These are phyloP conservation scores for Xestia xanthographa DNA, from an alignment of 2,888 invertebrate species.

Conservation along the genomic window DNA sequence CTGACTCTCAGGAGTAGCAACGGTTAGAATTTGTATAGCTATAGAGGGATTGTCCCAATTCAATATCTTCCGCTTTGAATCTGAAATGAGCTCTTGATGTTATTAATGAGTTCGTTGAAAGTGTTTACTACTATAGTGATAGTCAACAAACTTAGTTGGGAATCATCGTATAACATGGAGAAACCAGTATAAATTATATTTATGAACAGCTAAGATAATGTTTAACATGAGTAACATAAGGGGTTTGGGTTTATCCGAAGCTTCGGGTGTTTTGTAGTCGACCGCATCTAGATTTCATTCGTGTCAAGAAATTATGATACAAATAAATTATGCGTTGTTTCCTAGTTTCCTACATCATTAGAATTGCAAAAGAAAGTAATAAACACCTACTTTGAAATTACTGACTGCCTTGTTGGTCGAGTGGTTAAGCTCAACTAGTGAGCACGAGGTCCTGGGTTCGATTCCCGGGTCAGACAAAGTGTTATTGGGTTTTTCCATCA, in stretches of 20 bases:
- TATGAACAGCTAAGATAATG: neutral
- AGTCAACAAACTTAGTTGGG: constrained; percentile 15
- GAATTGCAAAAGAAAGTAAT: constrained; percentile 10
- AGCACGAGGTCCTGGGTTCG: too few species aligned
- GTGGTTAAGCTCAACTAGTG: too few species aligned
- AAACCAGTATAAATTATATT: constrained; percentile 20
- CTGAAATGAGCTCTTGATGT: neutral
- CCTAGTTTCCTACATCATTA: neutral
- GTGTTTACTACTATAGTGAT: constrained; percentile 5
- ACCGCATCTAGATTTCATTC: neutral
- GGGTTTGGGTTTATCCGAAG: constrained; percentile 1
- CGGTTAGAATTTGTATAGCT: neutral
- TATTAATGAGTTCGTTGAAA: neutral
- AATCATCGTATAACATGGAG: neutral
- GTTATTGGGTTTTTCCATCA: too few species aligned
- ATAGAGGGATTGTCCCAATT: neutral
- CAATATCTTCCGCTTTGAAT: neutral
- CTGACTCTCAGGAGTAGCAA: neutral
- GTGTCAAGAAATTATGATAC: neutral
- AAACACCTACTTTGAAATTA: neutral
- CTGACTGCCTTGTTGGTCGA: too few species aligned
- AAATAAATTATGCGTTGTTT: neutral
- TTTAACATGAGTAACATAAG: constrained; percentile 9
- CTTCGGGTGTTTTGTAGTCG: neutral
- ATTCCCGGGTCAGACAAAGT: too few species aligned